phyloP scores from a whole-genome alignment of 35 echinoderm and acorn worm species.

The Hemicentrotus pulcherrimus region DNA sequence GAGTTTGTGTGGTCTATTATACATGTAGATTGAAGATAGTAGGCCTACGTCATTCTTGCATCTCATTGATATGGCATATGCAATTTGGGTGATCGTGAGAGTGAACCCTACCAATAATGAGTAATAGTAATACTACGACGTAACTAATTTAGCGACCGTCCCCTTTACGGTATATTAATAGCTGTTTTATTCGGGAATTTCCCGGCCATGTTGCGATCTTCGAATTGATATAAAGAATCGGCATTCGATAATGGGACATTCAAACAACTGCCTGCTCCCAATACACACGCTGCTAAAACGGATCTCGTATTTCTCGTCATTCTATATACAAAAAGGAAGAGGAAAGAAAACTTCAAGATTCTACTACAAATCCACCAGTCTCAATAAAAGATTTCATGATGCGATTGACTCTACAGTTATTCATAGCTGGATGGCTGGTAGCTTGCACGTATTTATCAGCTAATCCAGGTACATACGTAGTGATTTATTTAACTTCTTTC shows the following conservation, averaged over 20 bases:
- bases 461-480: background rate
- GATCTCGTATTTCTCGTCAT: background rate
- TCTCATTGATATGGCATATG: background rate
- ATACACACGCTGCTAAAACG: background rate
- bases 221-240: background rate
- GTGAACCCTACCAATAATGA: background rate
- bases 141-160: background rate
- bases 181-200: background rate
- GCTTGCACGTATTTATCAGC: background rate
- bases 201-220: background rate
- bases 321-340: background rate
- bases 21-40: background rate
- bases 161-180: background rate
- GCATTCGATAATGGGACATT: background rate
- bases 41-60: background rate
- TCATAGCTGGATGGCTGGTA: background rate
- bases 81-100: background rate
- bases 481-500: background rate
- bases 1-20: background rate
- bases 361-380: background rate
- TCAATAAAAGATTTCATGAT: background rate
- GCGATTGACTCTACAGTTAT: background rate
- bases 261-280: background rate
- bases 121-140: background rate
- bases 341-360: background rate